These are phyloP conservation scores for Anguilla japonica DNA, from an alignment of 2,113 vertebrate genomes.

Conservation along the genomic window DNA sequence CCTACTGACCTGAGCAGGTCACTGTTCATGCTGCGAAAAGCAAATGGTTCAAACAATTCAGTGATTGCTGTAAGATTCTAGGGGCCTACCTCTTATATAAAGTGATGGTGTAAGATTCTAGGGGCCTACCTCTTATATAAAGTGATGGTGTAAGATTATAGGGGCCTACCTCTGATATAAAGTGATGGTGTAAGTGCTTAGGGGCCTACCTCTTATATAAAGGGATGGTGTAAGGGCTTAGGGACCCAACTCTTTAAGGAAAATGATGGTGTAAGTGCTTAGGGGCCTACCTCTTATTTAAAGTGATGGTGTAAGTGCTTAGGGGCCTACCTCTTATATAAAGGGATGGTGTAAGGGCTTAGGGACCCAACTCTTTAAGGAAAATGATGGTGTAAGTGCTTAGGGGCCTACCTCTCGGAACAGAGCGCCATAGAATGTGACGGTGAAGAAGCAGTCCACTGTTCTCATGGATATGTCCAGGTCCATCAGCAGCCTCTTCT, in stretches of 20 bases:
- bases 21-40: neutral
- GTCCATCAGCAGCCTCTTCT: constrained; percentile 95
- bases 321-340: neutral
- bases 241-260: neutral
- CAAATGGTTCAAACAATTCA: too few species aligned
- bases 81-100: neutral
- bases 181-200: neutral
- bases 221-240: neutral
- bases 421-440: constrained; percentile 92
- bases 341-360: neutral
- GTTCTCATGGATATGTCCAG: constrained; percentile 97
- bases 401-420: constrained; percentile 86
- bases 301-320: neutral
- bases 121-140: neutral
- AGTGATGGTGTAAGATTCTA: neutral
- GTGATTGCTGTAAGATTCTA: neutral
- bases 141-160: neutral
- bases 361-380: neutral
- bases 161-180: neutral
- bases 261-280: neutral
- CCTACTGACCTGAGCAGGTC: neutral
- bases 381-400: neutral
- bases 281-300: neutral
- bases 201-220: neutral
- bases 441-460: constrained; percentile 91